Evolutionary conservation across 2,797 vertebrate genomes (phyloP).

Genomic region (Amazona finschi): DNA sequence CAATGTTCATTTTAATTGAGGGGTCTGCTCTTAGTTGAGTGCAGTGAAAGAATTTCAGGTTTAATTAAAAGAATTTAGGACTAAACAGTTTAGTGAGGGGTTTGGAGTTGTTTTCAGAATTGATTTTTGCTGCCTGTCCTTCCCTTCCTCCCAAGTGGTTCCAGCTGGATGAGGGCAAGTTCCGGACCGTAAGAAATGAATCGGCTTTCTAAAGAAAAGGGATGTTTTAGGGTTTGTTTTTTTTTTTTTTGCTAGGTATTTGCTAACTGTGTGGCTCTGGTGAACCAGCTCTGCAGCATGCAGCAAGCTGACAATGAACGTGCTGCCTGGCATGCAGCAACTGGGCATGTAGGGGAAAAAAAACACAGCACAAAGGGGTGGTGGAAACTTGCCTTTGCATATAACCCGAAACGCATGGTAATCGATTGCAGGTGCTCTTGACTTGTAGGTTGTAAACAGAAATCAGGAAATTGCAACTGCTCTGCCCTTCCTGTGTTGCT

Average conservation of each 20-base stretch:
- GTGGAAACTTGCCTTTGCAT: not conserved
- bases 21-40: not conserved
- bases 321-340: not conserved
- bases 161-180: not conserved
- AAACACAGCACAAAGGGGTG: not conserved
- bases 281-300: not conserved
- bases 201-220: not conserved
- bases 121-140: not conserved
- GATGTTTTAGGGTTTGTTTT: not conserved
- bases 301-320: not conserved
- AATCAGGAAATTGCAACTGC: constrained; percentile 3
- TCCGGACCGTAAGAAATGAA: not conserved
- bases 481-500: constrained; percentile 40
- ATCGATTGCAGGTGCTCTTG: not conserved
- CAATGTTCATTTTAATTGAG: not conserved
- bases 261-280: not conserved
- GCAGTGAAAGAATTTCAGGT: not conserved
- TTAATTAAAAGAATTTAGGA: not conserved
- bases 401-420: not conserved
- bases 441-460: constrained; percentile 26
- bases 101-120: not conserved
- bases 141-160: not conserved
- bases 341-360: fast-evolving
- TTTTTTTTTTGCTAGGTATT: not conserved
- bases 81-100: not conserved